These are phyloP conservation scores for Monopterus albus DNA, from an alignment of 2,113 vertebrate species.

Conservation along the genomic window DNA sequence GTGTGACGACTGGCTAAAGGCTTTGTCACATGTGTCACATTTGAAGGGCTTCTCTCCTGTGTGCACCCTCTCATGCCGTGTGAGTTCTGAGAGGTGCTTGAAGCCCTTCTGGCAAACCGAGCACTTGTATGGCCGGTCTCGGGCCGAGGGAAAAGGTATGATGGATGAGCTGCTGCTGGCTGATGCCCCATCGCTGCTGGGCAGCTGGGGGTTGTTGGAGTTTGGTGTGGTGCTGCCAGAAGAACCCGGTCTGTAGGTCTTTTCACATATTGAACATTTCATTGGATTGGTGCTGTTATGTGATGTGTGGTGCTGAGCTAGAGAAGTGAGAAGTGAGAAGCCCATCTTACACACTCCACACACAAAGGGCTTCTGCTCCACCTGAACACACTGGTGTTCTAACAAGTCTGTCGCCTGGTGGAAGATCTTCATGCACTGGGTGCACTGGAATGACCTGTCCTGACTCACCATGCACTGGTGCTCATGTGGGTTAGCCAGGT, in stretches of 20 bases:
- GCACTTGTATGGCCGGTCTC: constrained; percentile 94
- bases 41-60: constrained; percentile 97
- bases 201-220: constrained; percentile 74
- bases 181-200: constrained; percentile 69
- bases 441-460: constrained; percentile 97
- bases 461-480: constrained; percentile 95
- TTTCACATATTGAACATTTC: constrained; percentile 98
- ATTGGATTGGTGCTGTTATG: constrained; percentile 90
- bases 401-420: constrained; percentile 96
- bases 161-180: constrained; percentile 80
- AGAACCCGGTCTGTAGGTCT: constrained; percentile 90
- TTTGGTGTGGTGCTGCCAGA: constrained; percentile 70
- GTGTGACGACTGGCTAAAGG: constrained; percentile 97
- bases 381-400: constrained; percentile 97
- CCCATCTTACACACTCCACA: constrained; percentile 98
- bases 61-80: constrained; percentile 94
- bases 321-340: constrained; percentile 94
- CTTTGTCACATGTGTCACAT: constrained; percentile 95
- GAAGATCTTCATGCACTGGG: constrained; percentile 98
- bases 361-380: constrained; percentile 98
- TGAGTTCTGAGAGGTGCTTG: constrained; percentile 95
- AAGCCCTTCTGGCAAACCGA: constrained; percentile 97
- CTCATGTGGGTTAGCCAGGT: constrained; percentile 92
- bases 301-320: constrained; percentile 94
- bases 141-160: constrained; percentile 79